Base-by-base conservation (phyloP, 1,140 invertebrate genomes). In the Rhynchophorus ferrugineus region DNA sequence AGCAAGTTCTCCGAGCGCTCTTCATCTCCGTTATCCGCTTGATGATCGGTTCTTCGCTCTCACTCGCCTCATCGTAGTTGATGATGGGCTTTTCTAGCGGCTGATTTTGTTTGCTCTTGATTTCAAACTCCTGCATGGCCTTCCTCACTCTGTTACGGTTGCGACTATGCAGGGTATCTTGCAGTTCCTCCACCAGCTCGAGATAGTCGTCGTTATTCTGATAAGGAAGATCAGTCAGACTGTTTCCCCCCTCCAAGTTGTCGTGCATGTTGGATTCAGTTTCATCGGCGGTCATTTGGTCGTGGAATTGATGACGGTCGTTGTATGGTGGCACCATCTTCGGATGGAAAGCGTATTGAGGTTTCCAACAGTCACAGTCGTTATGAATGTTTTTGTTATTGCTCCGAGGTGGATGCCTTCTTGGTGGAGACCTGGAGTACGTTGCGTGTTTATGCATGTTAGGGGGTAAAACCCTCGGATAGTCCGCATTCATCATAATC, bases 151-250 rank as follows among this genome's bases (percentile, higher is more conserved):
- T 54, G 18, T 62, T 57, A 29, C 59, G 56, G 42, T 68, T 69
- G 19, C 53, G 45, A 3, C 45, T 36, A 34, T 59, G 57, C 14
- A 60, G 17, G 56, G 54, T 44, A 56, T 68, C 42, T 59, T 68
- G 63, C 9, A 69, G 45, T 48, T 69, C 67, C 21, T 65, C 51
- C 1, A 68, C 57, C 24, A 69, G 50, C 20, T 66, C 59, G 11
- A 61, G 34, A 51, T 68, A 68, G 24, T 68, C 62, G 8, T 66
- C 62, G n/a, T 59, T 66, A 36, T 66, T 61, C 51, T 68, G 67
- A 38, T 67, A 69, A 6, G 63, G 62, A 2, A 68, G 53, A 37
- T 62, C 61, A 3, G 51, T 19, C 11, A 37, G 11, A 24, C 38
- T 42, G 8, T 42, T 13, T 7, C 37, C 39, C 7, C n/a, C 11